Evolutionary conservation across 1,140 invertebrate species (phyloP), one percentile per base, ranked within the genome.

Genomic region (Bombus waltoni): DNA sequence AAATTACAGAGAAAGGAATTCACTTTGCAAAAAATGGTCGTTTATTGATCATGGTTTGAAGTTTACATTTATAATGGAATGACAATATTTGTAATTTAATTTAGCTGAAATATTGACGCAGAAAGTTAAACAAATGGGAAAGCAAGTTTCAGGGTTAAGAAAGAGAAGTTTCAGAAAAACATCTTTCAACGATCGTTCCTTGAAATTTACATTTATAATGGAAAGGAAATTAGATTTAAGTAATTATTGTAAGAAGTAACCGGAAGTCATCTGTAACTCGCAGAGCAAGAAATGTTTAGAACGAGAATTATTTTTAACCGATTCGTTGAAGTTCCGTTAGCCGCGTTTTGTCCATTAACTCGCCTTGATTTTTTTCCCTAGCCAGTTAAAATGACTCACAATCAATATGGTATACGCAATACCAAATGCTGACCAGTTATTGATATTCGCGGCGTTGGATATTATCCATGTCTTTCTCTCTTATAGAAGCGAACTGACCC

Each of bases 361-460:
- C 25, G 71, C 66, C 11, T 62, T 53, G 11, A 22, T 13, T 47
- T 65, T 65, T 73, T 82, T 65, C 4, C 32, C 32, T 32, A 53
- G 47, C 8, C 38, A 22, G 22, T 44, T 78, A n/a, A 57, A 76
- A 53, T 83, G 82, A 83, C 47, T 83, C 82, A 78, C 35, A 35
- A 32, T 3, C 22, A 3, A 15, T 28, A 28, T 28, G 59, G 28
- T 3, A 62, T 40, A 68, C 81, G 73, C 47, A 70, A 83, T 35
- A 11, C 25, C 25, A 66, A 5, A 8, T n/a, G 47, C 35, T 32
- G 82, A 78, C 78, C 65, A 35, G n/a, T 70, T 83, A 78, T 83
- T 78, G 65, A 83, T 78, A 83, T 75, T 62, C 25, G 10, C 15
- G 2, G 9, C 81, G 32, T 65, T 72, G 25, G 11, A n/a, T 62